Percentiles rank a stretch among this genome's conserved stretches.
phyloP scores from a whole-genome alignment of 2,888 invertebrate species.

The Scelioninae gen. 1 region DNA sequence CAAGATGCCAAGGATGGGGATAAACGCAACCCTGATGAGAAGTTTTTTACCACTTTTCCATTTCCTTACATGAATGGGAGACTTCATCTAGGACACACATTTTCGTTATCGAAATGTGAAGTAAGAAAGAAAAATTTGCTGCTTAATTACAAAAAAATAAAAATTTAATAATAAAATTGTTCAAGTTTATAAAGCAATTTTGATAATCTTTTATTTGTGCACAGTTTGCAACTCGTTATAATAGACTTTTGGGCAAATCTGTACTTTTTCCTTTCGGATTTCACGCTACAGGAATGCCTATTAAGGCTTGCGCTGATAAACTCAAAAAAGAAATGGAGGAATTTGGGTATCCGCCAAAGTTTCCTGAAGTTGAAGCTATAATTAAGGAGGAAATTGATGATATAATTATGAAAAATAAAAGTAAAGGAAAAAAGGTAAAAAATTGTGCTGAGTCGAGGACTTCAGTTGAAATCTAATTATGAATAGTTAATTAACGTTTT shows the following conservation, averaged over 20 bases:
- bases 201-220: neutral
- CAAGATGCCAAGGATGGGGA: slow-evolving; percentile 89
- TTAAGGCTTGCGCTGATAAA: slow-evolving; percentile 99
- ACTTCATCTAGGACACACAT: slow-evolving; percentile 98
- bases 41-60: slow-evolving; percentile 97
- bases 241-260: slow-evolving; percentile 95
- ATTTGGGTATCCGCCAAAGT: slow-evolving; percentile 96
- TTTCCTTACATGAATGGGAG: slow-evolving; percentile 99
- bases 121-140: slow-evolving; percentile 84
- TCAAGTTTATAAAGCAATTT: too few relatives aligned
- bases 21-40: slow-evolving; percentile 88
- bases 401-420: slow-evolving; percentile 91
- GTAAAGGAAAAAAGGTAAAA: slow-evolving; percentile 95
- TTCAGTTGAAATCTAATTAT: too few relatives aligned
- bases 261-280: slow-evolving; percentile 99
- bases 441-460: too few relatives aligned
- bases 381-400: slow-evolving; percentile 86
- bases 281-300: slow-evolving; percentile 99
- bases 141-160: too few relatives aligned
- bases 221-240: slow-evolving; percentile 96
- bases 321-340: slow-evolving; percentile 95
- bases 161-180: too few relatives aligned
- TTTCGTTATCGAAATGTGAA: slow-evolving; percentile 98
- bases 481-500: too few relatives aligned
- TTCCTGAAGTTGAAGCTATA: slow-evolving; percentile 87